A percentile compares a stretch with the other conserved stretches of the same genome.
These are phyloP conservation scores for Anastrepha obliqua DNA, from an alignment of 1,140 invertebrate species.

Conservation along the genomic window DNA sequence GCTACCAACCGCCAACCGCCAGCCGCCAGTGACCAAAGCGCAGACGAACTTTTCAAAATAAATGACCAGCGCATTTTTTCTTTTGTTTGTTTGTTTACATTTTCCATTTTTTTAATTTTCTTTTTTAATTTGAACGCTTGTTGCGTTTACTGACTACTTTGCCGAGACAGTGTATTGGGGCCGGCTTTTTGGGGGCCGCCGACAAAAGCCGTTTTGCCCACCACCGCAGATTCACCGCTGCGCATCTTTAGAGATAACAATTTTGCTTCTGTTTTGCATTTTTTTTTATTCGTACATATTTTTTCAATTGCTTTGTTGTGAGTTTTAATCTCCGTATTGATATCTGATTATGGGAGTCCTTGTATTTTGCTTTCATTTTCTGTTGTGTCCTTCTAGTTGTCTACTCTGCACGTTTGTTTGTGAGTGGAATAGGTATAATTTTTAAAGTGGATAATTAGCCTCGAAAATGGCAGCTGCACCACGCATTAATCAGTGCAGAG, in stretches of 20 bases:
- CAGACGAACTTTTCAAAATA: slow-evolving; percentile 37
- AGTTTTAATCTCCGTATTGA: slow-evolving; percentile 20
- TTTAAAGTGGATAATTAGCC: slow-evolving; percentile 52
- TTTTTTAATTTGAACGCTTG: not conserved
- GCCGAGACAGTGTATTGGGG: not conserved
- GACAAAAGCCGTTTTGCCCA: slow-evolving; percentile 30
- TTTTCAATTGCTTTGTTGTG: slow-evolving; percentile 41
- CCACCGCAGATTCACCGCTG: not conserved
- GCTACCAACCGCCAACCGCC: not conserved
- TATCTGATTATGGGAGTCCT: slow-evolving; percentile 49
- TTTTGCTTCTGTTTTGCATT: slow-evolving; percentile 12
- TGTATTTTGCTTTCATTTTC: slow-evolving; percentile 43
- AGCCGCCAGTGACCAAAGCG: not conserved
- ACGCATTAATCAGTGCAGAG: slow-evolving; percentile 39
- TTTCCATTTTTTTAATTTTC: not conserved
- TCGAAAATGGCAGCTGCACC: slow-evolving; percentile 52
- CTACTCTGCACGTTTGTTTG: not conserved
- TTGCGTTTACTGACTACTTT: not conserved
- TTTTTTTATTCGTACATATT: not conserved
- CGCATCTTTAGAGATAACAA: slow-evolving; percentile 13
- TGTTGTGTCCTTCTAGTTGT: not conserved
- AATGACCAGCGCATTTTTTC: not conserved
- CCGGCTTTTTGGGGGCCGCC: slow-evolving; percentile 25
- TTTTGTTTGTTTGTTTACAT: not conserved
- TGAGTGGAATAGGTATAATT: not conserved